These are phyloP conservation scores for Ophonus ardosiacus DNA, from an alignment of 2,888 invertebrate species.

Conservation along the genomic window DNA sequence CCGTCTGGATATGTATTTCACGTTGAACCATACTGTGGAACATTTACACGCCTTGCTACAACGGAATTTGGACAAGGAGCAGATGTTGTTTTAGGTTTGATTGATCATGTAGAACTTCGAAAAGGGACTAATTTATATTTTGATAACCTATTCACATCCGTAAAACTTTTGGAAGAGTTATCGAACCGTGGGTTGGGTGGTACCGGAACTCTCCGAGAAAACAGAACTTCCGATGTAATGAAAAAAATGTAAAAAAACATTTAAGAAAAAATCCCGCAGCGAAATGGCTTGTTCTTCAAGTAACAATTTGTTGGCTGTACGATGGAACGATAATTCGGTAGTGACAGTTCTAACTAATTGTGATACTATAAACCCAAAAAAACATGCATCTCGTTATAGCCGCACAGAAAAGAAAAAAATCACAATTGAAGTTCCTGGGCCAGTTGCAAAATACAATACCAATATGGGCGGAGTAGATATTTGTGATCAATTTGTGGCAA, in stretches of 20 bases:
- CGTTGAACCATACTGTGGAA: slow-evolving; percentile 56
- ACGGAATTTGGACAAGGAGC: slow-evolving; percentile 54
- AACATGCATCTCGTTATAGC: no score
- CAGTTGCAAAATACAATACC: no score
- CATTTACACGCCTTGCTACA: background rate
- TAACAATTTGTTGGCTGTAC: background rate
- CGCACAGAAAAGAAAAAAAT: no score
- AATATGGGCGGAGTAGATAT: no score
- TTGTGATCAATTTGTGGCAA: no score
- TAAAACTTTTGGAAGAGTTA: slow-evolving; percentile 40
- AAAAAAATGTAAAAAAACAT: background rate
- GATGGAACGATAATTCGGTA: slow-evolving; percentile 17
- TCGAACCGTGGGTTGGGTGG: slow-evolving; percentile 24
- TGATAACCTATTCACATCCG: slow-evolving; percentile 60
- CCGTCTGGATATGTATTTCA: slow-evolving; percentile 37
- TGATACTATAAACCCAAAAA: background rate
- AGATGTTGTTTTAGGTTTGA: slow-evolving; percentile 51
- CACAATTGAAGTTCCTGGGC: no score
- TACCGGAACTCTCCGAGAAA: slow-evolving; percentile 41
- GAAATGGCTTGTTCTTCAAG: background rate
- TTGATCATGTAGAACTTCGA: slow-evolving; percentile 46
- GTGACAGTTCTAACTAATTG: slow-evolving; percentile 24
- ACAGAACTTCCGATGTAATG: background rate
- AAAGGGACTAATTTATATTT: slow-evolving; percentile 50
- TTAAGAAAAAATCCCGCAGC: background rate